Evolutionary conservation across 2,113 vertebrate genomes (phyloP).

Genomic region (Poeciliopsis turrubarensis): DNA sequence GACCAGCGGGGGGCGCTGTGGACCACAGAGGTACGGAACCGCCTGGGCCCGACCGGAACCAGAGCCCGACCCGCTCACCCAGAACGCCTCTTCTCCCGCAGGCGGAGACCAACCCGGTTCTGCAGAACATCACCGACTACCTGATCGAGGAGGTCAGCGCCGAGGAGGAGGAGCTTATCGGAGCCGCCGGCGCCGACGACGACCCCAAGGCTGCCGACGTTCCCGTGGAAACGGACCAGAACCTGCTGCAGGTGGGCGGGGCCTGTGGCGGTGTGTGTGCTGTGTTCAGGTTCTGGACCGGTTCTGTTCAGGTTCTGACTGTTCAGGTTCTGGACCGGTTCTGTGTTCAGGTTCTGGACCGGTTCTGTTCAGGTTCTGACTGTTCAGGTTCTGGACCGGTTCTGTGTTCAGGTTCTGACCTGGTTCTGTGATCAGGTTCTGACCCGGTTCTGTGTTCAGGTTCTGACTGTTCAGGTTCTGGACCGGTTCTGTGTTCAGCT

Average conservation of each 20-base stretch:
- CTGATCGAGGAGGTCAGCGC: constrained; percentile 94
- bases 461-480: too few species aligned
- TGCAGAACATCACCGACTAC: constrained; percentile 94
- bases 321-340: constrained; percentile 88
- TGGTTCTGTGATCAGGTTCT: too few species aligned
- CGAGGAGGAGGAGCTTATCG: constrained; percentile 93
- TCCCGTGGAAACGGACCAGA: constrained; percentile 87
- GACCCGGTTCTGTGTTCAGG: too few species aligned
- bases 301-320: too few species aligned
- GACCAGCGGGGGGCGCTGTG: constrained; percentile 87
- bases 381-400: too few species aligned
- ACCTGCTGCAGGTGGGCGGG: constrained; percentile 85
- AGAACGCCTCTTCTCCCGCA: constrained; percentile 13
- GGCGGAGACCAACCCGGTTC: constrained; percentile 87
- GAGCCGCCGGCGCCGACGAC: constrained; percentile 67
- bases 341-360: too few species aligned
- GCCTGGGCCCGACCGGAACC: too few species aligned
- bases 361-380: too few species aligned
- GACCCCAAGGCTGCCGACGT: constrained; percentile 88
- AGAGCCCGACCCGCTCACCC: background rate
- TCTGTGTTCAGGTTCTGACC: too few species aligned
- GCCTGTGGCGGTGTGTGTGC: background rate
- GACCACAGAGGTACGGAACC: constrained; percentile 64
- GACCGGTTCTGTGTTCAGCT: too few species aligned
- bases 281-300: background rate